Conservation (phyloP, 2,797 vertebrate species). For the Enteromius radiatus region DNA sequence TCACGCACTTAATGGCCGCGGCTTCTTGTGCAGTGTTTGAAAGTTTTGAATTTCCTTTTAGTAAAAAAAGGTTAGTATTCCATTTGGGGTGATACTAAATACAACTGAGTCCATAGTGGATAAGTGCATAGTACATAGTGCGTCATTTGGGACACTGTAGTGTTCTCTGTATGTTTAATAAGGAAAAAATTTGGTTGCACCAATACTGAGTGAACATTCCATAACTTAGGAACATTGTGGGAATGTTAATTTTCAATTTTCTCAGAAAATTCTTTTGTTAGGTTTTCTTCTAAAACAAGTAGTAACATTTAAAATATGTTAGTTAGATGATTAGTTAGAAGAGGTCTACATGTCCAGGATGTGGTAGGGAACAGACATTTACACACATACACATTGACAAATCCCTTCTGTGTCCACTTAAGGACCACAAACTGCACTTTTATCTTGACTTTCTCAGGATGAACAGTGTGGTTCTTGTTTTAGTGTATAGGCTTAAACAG, state of each 20-base stretch:
- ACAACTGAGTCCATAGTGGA: too few relatives aligned
- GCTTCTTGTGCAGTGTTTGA: too few relatives aligned
- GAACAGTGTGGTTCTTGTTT: constrained; percentile 14
- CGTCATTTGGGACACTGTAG: too few relatives aligned
- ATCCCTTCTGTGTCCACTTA: constrained; percentile 32
- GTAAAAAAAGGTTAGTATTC: too few relatives aligned
- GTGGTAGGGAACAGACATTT: background rate
- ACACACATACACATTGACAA: background rate
- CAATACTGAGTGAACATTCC: background rate
- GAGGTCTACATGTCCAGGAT: background rate
- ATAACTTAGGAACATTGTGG: background rate
- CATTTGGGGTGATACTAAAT: too few relatives aligned
- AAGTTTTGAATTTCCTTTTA: too few relatives aligned
- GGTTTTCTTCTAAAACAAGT: background rate
- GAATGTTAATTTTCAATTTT: too few relatives aligned
- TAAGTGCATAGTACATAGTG: too few relatives aligned
- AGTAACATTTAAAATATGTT: background rate
- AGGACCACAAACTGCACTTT: constrained; percentile 32
- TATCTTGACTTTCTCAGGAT: constrained; percentile 42
- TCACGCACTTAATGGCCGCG: too few relatives aligned
- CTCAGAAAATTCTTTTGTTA: too few relatives aligned
- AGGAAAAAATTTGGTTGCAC: too few relatives aligned
- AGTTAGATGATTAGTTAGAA: background rate
- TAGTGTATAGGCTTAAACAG: constrained; percentile 27
- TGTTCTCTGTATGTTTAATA: too few relatives aligned